These are phyloP conservation scores for Pandemis cinnamomeana DNA, from an alignment of 2,888 invertebrate genomes.

Conservation along the genomic window DNA sequence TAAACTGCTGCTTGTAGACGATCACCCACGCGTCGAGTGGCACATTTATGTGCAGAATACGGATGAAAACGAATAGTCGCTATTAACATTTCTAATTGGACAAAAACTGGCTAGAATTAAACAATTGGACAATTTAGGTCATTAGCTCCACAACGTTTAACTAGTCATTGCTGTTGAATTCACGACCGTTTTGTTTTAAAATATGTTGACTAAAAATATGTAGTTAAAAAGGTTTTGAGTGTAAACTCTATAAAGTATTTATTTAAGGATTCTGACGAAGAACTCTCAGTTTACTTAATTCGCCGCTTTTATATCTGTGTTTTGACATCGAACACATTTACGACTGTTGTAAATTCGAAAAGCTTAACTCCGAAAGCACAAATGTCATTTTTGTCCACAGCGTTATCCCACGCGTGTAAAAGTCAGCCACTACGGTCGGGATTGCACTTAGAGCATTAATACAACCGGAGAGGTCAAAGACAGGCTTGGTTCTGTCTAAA, in stretches of 20 bases:
- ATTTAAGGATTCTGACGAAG: background rate
- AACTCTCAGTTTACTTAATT: background rate
- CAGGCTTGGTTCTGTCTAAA: no score
- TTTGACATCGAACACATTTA: conserved; percentile 23
- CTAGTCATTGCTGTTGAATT: background rate
- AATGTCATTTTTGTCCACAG: conserved; percentile 16
- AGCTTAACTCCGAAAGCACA: conserved; percentile 8
- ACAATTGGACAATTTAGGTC: conserved; percentile 36
- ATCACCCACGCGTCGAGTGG: conserved; percentile 48
- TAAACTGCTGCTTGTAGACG: conserved; percentile 48
- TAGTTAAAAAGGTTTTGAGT: no score
- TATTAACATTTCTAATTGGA: conserved; percentile 23
- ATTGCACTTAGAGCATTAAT: background rate
- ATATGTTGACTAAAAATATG: background rate
- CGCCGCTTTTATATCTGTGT: background rate
- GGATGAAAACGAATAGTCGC: conserved; percentile 20
- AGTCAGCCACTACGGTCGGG: conserved; percentile 41
- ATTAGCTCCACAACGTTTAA: conserved; percentile 19
- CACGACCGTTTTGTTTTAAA: background rate
- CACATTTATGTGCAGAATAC: conserved; percentile 16
- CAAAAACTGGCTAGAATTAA: conserved; percentile 32
- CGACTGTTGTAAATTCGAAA: conserved; percentile 22
- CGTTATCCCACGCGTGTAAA: conserved; percentile 46
- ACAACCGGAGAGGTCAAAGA: background rate
- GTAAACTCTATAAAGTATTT: background rate